Conservation (phyloP, 2,113 vertebrate genomes). For the Pteronura brasiliensis region DNA sequence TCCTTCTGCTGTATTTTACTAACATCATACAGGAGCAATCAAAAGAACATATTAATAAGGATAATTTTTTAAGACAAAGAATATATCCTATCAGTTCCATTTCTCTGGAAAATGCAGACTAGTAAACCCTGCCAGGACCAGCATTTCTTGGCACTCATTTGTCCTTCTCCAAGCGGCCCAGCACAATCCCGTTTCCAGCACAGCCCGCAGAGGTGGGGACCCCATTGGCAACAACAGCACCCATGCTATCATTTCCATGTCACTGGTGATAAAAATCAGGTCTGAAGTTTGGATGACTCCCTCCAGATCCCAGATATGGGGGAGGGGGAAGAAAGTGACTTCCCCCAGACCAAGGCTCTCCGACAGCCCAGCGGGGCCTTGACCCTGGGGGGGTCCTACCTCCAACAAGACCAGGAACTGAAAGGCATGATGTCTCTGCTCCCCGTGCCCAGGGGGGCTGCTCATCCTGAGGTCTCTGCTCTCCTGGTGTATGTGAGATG, state of each 20-base stretch:
- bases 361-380: fast-evolving
- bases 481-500: background rate
- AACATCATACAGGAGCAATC: background rate
- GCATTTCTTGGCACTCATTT: background rate
- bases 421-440: fast-evolving
- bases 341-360: too few relatives aligned
- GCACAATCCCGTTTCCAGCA: background rate
- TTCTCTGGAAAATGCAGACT: background rate
- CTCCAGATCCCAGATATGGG: background rate
- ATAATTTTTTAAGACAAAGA: background rate
- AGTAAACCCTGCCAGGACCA: background rate
- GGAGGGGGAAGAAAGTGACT: fast-evolving
- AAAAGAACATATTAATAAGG: background rate
- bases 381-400: fast-evolving
- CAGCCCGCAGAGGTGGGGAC: background rate
- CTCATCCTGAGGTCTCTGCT: background rate
- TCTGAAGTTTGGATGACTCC: background rate
- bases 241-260: background rate
- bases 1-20: background rate
- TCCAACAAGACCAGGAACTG: background rate
- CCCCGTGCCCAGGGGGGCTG: fast-evolving
- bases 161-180: background rate
- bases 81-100: background rate
- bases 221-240: background rate
- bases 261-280: background rate